Evolutionary conservation across 1,140 invertebrate species (phyloP).

Genomic region (Stegodyphus mimosarum): DNA sequence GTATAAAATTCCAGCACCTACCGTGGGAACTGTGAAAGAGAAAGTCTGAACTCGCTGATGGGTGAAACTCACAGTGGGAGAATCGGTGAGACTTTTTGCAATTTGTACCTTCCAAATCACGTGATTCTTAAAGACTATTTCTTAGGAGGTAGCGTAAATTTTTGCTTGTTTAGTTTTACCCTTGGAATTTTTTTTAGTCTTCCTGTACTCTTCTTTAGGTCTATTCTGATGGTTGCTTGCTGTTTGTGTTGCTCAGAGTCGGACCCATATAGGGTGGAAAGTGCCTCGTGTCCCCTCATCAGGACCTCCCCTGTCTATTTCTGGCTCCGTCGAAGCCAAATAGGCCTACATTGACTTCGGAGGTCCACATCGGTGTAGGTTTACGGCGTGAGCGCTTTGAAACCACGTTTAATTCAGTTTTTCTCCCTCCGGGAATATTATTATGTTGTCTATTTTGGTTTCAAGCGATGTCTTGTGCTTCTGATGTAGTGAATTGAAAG

Average conservation of each 20-base stretch:
- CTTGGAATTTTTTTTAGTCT: neutral
- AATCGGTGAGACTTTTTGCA: neutral
- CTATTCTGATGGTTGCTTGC: too few species aligned
- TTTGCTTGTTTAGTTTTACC: neutral
- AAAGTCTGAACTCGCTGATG: neutral
- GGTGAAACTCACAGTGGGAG: slow-evolving; percentile 3
- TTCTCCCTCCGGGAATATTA: neutral
- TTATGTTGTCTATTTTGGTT: neutral
- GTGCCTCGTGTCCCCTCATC: neutral
- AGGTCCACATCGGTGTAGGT: neutral
- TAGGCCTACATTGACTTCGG: neutral
- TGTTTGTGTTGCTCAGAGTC: neutral
- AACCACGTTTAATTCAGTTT: neutral
- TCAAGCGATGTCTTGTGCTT: neutral
- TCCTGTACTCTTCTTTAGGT: neutral
- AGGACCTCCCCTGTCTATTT: neutral
- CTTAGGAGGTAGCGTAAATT: neutral
- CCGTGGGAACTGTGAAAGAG: neutral
- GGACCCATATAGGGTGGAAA: neutral
- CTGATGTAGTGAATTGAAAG: too few species aligned
- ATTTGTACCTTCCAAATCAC: neutral
- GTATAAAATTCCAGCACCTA: neutral
- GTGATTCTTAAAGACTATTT: slow-evolving; percentile 3
- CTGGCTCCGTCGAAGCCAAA: neutral
- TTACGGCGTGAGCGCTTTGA: neutral